Base-by-base conservation (phyloP, 2,888 invertebrate species). In the Calliopum simillimum region DNA sequence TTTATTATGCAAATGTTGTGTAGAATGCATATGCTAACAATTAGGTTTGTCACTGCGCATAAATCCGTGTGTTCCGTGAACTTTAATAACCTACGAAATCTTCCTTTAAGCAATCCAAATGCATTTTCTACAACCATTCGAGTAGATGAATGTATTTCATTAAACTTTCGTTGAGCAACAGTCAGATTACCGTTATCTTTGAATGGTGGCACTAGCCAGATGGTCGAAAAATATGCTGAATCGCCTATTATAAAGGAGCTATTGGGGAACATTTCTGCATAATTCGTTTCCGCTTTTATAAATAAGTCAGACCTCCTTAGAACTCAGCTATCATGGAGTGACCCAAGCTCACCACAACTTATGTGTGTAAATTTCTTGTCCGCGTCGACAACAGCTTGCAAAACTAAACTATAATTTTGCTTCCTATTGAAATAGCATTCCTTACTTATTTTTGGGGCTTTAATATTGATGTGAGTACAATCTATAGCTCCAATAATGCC, bases 101-200 rank as follows among this genome's bases (percentile, higher is more conserved):
- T 68, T 4, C 71, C 51, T 71, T 82, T 83, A 12, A 82, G 67
- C 6, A 80, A 41, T 3, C 77, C 79, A 69, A 82, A 80, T 2
- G 79, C 73, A 73, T 80, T 74, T 73, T 80, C 79, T 3, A 80
- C 76, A 11, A 77, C 74, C 1, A 78, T 75, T 71, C 81, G 70
- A 0, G 76, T 75, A 23, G 74, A 46, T 25, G 77, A 78, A 70
- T 78, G 76, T n/a, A 76, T 69, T 14, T 76, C 47, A 65, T 82
- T 84, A 63, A 78, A 82, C 1, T 70, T 68, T 58, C 23, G 71
- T 73, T 83, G 78, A 4, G 74, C 49, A 21, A 70, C 68, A 4
- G 77, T 78, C 8, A 82, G 69, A 69, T 72, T 66, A 4, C 78
- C 80, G 65, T 78, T 73, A 68, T 80, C 76, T 66, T 76, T 78